Evolutionary conservation across 2,113 vertebrate genomes (phyloP).

Genomic region (Amphiprion percula): DNA sequence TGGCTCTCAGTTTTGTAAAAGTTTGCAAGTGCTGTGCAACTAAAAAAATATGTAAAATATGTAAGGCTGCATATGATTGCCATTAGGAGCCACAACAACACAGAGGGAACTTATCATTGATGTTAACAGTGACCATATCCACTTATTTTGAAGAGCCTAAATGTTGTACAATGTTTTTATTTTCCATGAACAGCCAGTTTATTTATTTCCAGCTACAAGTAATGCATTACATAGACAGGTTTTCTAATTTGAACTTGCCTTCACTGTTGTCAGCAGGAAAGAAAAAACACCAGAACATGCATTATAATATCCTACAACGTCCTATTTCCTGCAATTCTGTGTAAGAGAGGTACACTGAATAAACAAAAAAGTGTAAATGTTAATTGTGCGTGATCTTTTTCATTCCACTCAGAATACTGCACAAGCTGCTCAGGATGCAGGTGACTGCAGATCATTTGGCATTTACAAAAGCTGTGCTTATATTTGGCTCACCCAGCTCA

Average conservation of each 20-base stretch:
- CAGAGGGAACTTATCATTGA: not conserved
- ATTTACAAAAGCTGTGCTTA: conserved; percentile 9
- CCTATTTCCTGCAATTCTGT: not conserved
- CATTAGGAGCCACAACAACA: not conserved
- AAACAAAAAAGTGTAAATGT: not conserved
- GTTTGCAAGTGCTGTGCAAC: conserved; percentile 18
- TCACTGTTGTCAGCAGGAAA: not conserved
- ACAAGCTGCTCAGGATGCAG: conserved; percentile 7
- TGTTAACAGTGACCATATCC: not conserved
- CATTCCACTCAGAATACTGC: not conserved
- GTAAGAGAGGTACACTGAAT: not conserved
- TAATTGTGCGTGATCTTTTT: not conserved
- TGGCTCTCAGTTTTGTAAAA: conserved; percentile 21
- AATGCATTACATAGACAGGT: not conserved
- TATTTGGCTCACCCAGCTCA: conserved; percentile 31
- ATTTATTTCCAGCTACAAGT: no score
- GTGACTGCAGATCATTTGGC: conserved; percentile 13
- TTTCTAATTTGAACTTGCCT: not conserved
- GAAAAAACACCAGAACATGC: not conserved
- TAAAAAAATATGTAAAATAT: not conserved
- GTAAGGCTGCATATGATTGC: conserved; percentile 19
- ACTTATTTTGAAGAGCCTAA: no score
- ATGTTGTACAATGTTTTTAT: no score
- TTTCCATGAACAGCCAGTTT: no score
- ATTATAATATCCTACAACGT: not conserved